phyloP scores from a whole-genome alignment of 2,888 invertebrate species.

The Hypomecis punctinalis region DNA sequence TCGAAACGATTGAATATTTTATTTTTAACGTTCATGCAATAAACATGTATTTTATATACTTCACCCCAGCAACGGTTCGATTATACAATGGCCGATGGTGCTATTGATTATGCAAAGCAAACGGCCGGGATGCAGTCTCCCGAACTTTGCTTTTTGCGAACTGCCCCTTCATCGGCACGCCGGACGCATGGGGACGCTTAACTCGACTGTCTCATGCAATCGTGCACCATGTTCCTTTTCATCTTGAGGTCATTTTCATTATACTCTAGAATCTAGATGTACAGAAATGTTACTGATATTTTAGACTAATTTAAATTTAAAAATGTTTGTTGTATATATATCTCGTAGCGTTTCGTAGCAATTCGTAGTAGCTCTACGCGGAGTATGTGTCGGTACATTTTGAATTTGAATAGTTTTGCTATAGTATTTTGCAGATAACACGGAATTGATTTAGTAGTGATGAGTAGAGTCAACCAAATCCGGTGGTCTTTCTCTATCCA shows the following conservation, averaged over 20 bases:
- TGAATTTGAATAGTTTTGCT: no score
- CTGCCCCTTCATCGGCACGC: constrained; percentile 7
- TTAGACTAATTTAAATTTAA: neutral
- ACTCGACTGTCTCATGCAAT: constrained; percentile 3
- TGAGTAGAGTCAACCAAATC: no score
- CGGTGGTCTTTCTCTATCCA: no score
- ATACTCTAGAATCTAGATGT: constrained; percentile 2
- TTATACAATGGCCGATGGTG: constrained; percentile 61
- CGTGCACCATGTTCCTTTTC: constrained; percentile 11
- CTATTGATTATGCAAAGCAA: constrained; percentile 81
- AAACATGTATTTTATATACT: constrained; percentile 53
- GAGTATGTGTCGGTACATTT: no score
- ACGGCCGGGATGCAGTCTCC: constrained; percentile 72
- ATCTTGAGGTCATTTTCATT: neutral
- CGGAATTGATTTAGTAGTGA: no score
- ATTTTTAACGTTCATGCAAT: constrained; percentile 45
- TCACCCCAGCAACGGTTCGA: constrained; percentile 57
- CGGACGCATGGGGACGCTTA: constrained; percentile 58
- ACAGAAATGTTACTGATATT: constrained; percentile 7
- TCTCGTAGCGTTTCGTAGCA: no score
- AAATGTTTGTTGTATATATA: no score
- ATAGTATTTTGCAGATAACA: no score
- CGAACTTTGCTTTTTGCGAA: constrained; percentile 76
- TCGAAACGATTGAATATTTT: constrained; percentile 34
- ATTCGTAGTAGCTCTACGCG: no score